Evolutionary conservation across 2,888 invertebrate genomes (phyloP).

Genomic region (Slavum lentiscoides): DNA sequence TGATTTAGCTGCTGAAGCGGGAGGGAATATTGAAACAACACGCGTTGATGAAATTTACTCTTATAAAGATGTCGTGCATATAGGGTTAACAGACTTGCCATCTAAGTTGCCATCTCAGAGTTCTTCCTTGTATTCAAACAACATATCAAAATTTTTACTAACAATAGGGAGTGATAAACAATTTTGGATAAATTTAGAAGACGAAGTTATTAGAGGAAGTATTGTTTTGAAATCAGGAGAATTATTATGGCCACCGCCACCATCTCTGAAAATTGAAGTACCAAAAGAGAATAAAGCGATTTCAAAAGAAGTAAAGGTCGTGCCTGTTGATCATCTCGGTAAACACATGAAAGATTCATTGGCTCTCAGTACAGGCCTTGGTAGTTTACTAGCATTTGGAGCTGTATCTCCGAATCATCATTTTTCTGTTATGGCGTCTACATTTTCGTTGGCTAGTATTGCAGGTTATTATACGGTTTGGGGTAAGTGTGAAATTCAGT

Average conservation of each 20-base stretch:
- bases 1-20: constrained; percentile 85
- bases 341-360: constrained; percentile 71
- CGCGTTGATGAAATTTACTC: constrained; percentile 74
- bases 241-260: constrained; percentile 80
- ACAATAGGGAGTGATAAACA: constrained; percentile 72
- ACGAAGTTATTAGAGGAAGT: constrained; percentile 84
- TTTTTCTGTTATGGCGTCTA: constrained; percentile 85
- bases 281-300: constrained; percentile 62
- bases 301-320: constrained; percentile 60
- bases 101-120: constrained; percentile 84
- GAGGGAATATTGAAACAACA: constrained; percentile 83
- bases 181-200: constrained; percentile 77
- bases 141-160: constrained; percentile 82
- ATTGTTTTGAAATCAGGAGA: constrained; percentile 76
- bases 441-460: constrained; percentile 78
- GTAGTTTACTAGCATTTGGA: constrained; percentile 71
- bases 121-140: constrained; percentile 86
- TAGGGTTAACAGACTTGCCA: constrained; percentile 83
- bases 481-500: constrained; percentile 63
- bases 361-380: constrained; percentile 69
- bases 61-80: constrained; percentile 79
- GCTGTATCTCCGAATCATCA: constrained; percentile 79
- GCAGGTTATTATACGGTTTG: constrained; percentile 88
- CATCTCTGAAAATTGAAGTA: constrained; percentile 64
- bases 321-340: constrained; percentile 69